These are phyloP conservation scores for Apostichopus japonicus DNA, from an alignment of 35 echinoderm and acorn worm species.

Conservation along the genomic window DNA sequence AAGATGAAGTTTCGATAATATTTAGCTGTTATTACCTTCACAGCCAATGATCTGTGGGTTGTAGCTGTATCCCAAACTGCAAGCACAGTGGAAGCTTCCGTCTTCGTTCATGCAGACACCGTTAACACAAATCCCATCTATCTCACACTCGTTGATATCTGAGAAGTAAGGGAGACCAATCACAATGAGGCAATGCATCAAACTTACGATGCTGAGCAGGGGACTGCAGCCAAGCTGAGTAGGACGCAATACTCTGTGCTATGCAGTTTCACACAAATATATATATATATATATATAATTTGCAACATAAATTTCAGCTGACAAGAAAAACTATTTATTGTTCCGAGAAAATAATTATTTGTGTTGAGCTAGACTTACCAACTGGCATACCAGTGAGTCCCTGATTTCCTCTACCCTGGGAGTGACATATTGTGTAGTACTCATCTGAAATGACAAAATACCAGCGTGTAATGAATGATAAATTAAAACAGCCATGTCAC, in stretches of 20 bases:
- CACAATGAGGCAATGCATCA: neutral
- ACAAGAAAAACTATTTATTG: too few species aligned
- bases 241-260: too few species aligned
- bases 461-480: too few species aligned
- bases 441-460: neutral
- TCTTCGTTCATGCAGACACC: constrained; percentile 85
- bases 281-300: too few species aligned
- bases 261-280: too few species aligned
- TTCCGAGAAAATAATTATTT: neutral
- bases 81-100: constrained; percentile 78
- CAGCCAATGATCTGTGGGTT: neutral
- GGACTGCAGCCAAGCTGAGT: neutral
- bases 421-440: neutral
- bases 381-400: neutral
- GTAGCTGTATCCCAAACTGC: constrained; percentile 58
- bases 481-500: too few species aligned
- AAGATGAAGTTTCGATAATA: too few species aligned
- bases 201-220: neutral
- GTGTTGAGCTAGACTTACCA: neutral
- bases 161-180: neutral
- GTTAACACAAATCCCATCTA: constrained; percentile 76
- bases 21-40: constrained; percentile 35
- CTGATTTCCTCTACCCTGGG: neutral
- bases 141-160: constrained; percentile 92
- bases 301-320: too few species aligned